phyloP scores from a whole-genome alignment of 2,888 invertebrate genomes.

The Ischnus inquisitorius region DNA sequence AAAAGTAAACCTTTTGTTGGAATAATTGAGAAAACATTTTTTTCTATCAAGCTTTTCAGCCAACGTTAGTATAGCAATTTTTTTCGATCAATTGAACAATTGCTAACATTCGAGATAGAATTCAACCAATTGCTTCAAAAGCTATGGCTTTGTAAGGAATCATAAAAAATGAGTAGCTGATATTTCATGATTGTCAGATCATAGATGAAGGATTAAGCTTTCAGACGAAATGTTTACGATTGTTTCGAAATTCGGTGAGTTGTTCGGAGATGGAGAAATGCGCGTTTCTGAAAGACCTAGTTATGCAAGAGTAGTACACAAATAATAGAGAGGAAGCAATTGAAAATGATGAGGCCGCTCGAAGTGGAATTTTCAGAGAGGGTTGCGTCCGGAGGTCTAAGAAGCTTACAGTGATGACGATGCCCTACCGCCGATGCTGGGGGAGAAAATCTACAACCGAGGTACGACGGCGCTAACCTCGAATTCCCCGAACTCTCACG shows the following conservation, averaged over 20 bases:
- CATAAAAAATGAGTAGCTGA: no score
- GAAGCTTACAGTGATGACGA: conserved; percentile 67
- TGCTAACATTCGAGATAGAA: neutral
- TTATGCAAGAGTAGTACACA: neutral
- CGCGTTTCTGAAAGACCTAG: neutral
- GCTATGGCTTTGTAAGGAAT: no score
- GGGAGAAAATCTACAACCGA: conserved; percentile 27
- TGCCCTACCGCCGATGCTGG: conserved; percentile 10
- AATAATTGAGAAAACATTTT: no score
- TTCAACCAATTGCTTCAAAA: neutral
- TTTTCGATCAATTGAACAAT: neutral
- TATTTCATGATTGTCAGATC: no score
- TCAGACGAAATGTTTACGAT: no score
- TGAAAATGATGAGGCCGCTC: conserved; percentile 51
- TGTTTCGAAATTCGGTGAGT: neutral
- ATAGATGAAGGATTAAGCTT: no score
- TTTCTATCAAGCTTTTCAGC: no score
- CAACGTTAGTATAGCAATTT: no score
- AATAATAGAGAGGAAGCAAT: conserved; percentile 36
- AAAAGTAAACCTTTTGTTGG: no score
- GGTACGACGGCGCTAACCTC: conserved; percentile 23
- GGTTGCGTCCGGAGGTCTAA: conserved; percentile 59
- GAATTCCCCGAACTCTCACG: conserved; percentile 13
- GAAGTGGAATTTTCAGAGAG: conserved; percentile 33
- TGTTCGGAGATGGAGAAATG: neutral